These are phyloP conservation scores for Tenthredo livida DNA, from an alignment of 2,888 invertebrate species.

Conservation along the genomic window DNA sequence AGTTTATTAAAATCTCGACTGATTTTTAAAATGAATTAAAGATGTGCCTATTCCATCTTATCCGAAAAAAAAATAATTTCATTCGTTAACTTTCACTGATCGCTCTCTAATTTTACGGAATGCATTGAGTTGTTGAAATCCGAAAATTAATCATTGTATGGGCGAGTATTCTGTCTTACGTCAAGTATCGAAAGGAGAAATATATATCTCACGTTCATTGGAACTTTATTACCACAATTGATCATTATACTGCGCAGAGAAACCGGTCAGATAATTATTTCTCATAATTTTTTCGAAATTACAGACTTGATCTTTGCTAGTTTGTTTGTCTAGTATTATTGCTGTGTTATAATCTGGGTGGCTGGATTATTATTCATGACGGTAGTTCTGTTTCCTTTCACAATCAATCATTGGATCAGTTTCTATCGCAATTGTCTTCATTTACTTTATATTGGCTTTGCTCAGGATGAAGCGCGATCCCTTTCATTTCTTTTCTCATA, in stretches of 20 bases:
- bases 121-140: not conserved
- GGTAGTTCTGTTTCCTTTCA: not conserved
- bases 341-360: conserved; percentile 7
- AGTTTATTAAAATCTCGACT: conserved; percentile 46
- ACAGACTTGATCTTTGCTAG: not conserved
- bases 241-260: not conserved
- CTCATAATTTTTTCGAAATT: not conserved
- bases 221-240: not conserved
- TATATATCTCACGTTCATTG: not conserved
- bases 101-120: not conserved
- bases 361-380: not conserved
- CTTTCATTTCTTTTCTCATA: not conserved
- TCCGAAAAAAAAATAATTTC: not conserved
- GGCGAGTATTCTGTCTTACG: not conserved
- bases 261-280: not conserved
- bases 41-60: conserved; percentile 4
- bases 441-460: not conserved
- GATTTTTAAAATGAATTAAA: conserved; percentile 37
- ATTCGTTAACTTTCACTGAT: not conserved
- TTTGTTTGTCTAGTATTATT: conserved; percentile 12
- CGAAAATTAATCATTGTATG: not conserved
- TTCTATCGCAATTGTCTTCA: not conserved
- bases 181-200: not conserved
- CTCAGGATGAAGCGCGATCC: not conserved
- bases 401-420: not conserved